phyloP scores from a whole-genome alignment of 1,140 invertebrate genomes.

The Lepidotrigona ventralis region DNA sequence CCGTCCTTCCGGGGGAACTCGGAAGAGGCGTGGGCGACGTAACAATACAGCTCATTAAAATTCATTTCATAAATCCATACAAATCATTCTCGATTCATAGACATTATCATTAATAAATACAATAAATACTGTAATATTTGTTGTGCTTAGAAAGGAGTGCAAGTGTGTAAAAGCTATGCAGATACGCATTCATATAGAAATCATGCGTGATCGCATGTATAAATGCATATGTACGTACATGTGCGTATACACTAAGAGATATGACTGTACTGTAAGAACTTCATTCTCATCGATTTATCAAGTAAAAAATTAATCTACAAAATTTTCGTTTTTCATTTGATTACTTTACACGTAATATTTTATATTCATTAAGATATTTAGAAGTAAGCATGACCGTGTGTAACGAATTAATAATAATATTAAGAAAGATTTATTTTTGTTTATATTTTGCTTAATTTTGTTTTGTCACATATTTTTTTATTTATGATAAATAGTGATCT shows the following conservation, averaged over 20 bases:
- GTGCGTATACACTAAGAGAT: constrained; percentile 53
- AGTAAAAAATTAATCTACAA: constrained; percentile 21
- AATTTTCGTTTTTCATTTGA: constrained; percentile 18
- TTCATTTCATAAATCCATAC: constrained; percentile 1
- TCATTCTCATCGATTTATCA: constrained; percentile 31
- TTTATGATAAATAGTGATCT: background rate
- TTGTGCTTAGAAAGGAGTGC: constrained; percentile 47
- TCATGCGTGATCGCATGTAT: background rate
- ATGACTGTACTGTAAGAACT: constrained; percentile 52
- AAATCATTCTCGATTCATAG: constrained; percentile 42
- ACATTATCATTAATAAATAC: constrained; percentile 39
- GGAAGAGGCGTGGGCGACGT: constrained; percentile 74
- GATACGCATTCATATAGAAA: constrained; percentile 40
- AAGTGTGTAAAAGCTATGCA: constrained; percentile 46
- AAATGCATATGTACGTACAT: constrained; percentile 17
- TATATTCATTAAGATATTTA: background rate
- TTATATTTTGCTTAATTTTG: background rate
- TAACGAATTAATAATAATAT: background rate
- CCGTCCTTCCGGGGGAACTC: constrained; percentile 67
- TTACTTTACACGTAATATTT: constrained; percentile 10
- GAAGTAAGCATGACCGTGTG: constrained; percentile 5
- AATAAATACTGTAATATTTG: constrained; percentile 48
- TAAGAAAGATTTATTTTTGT: background rate
- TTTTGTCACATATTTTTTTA: background rate
- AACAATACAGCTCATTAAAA: constrained; percentile 73